phyloP scores from a whole-genome alignment of 2,797 vertebrate species.

The Furcifer pardalis region DNA sequence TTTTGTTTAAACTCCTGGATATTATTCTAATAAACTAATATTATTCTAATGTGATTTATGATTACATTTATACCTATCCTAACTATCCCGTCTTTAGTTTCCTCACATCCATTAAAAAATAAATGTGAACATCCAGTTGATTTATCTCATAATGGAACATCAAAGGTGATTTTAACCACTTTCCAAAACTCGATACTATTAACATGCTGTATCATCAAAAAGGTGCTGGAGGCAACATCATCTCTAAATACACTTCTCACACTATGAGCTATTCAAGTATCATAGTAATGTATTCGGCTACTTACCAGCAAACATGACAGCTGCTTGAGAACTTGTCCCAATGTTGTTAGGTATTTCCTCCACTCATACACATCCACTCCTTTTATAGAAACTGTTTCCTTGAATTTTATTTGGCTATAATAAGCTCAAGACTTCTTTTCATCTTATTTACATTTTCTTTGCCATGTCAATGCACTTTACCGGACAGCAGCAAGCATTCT shows the following conservation, averaged over 20 bases:
- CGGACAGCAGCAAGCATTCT: constrained; percentile 17
- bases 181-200: constrained; percentile 11
- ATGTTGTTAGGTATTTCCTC: neutral
- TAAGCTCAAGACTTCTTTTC: neutral
- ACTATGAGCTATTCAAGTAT: constrained; percentile 7
- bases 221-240: constrained; percentile 23
- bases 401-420: constrained; percentile 24
- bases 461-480: constrained; percentile 5
- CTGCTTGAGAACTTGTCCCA: constrained; percentile 40
- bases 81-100: neutral
- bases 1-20: neutral
- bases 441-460: constrained; percentile 49
- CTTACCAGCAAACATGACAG: constrained; percentile 27
- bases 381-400: constrained; percentile 8
- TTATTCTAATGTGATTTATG: accelerated
- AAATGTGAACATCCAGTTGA: too few relatives aligned
- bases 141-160: neutral
- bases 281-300: constrained; percentile 23
- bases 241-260: constrained; percentile 1
- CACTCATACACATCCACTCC: neutral
- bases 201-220: constrained; percentile 12
- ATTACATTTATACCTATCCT: neutral
- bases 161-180: neutral
- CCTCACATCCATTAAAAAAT: neutral
- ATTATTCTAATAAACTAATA: accelerated